Percentiles rank a stretch among this genome's conserved stretches.
Evolutionary conservation across 2,888 invertebrate genomes (phyloP).

Genomic region (Aphrophora alni): DNA sequence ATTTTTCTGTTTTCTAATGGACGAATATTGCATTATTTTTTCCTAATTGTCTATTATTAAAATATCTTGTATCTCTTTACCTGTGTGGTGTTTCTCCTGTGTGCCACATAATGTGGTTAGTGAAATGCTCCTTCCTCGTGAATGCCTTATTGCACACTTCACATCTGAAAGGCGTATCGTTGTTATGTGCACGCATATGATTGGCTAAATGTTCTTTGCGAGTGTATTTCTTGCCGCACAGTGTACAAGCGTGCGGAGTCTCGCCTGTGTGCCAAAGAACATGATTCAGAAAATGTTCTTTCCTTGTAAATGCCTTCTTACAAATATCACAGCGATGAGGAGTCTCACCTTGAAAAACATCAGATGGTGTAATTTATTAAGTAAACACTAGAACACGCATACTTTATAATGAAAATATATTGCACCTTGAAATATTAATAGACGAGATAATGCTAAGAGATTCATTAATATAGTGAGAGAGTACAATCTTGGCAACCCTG

Average conservation of each 20-base stretch:
- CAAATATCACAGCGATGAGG: constrained; percentile 75
- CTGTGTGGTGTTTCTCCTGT: constrained; percentile 51
- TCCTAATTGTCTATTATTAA: too few relatives aligned
- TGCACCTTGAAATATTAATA: too few relatives aligned
- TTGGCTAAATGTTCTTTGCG: constrained; percentile 55
- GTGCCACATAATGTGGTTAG: constrained; percentile 61
- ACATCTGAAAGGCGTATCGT: constrained; percentile 55
- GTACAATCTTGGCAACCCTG: too few relatives aligned
- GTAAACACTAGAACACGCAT: too few relatives aligned
- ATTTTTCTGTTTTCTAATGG: too few relatives aligned
- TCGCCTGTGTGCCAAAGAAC: constrained; percentile 74
- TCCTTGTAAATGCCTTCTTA: constrained; percentile 84
- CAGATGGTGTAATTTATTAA: too few relatives aligned
- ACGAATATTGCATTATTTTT: too few relatives aligned
- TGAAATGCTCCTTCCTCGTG: constrained; percentile 80
- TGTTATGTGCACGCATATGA: constrained; percentile 54
- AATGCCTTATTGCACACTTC: constrained; percentile 69
- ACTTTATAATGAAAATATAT: too few relatives aligned
- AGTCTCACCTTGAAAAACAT: constrained; percentile 48
- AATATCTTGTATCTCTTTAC: too few relatives aligned
- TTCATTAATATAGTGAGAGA: too few relatives aligned
- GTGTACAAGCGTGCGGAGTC: constrained; percentile 52
- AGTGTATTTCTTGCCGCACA: constrained; percentile 56
- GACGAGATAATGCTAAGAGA: too few relatives aligned
- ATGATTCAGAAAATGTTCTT: constrained; percentile 86